Conservation (phyloP, 1,140 invertebrate genomes). For the Cardiocondyla obscurior region DNA sequence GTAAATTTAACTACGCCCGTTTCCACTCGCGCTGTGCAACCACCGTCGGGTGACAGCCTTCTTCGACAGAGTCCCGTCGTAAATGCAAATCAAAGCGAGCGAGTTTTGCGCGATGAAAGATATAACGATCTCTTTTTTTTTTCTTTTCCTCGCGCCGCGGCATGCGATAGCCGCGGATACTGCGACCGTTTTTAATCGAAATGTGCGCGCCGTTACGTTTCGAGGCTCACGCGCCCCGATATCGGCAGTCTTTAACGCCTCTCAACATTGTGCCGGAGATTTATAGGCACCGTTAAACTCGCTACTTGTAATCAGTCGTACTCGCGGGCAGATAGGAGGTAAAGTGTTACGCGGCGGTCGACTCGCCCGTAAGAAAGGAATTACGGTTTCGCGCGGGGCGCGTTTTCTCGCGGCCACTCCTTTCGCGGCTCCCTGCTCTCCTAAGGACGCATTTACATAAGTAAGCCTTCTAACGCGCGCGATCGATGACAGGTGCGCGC, state of each 20-base stretch:
- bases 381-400: constrained; percentile 53
- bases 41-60: background rate
- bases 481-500: constrained; percentile 59
- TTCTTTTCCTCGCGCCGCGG: background rate
- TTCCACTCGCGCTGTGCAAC: background rate
- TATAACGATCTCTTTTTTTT: background rate
- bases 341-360: constrained; percentile 28
- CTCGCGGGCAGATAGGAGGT: constrained; percentile 22
- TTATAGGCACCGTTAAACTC: constrained; percentile 57
- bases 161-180: background rate
- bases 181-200: background rate
- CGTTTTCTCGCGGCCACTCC: constrained; percentile 45
- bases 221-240: constrained; percentile 36
- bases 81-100: constrained; percentile 28
- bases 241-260: constrained; percentile 62
- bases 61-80: background rate
- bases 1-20: constrained; percentile 9
- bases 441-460: constrained; percentile 73
- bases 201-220: constrained; percentile 12
- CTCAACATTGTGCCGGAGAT: constrained; percentile 46
- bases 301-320: constrained; percentile 62
- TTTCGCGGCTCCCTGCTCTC: constrained; percentile 59
- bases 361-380: constrained; percentile 59
- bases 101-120: constrained; percentile 13
- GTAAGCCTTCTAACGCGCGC: constrained; percentile 63